Evolutionary conservation across 1,140 invertebrate genomes (phyloP).

Genomic region (Mamestra configurata): DNA sequence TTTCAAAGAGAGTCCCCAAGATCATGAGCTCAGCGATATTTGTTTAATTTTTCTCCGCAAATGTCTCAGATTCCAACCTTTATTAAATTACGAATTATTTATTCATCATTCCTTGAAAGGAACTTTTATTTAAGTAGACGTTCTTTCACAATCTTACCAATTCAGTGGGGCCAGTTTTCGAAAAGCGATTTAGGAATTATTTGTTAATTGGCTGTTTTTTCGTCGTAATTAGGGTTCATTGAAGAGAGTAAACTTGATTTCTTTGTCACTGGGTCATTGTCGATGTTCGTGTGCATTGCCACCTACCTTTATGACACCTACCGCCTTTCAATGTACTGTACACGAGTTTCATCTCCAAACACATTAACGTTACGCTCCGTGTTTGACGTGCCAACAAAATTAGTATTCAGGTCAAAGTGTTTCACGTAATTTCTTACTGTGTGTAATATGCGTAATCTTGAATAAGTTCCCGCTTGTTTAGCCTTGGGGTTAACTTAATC

Average conservation of each 20-base stretch:
- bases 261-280: conserved; percentile 24
- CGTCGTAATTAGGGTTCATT: not conserved
- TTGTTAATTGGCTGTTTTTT: conserved; percentile 7
- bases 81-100: conserved; percentile 11
- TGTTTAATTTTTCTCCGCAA: too few relatives aligned
- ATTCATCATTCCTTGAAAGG: not conserved
- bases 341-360: conserved; percentile 35
- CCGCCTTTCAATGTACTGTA: not conserved
- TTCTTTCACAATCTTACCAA: not conserved
- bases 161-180: not conserved
- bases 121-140: conserved; percentile 1
- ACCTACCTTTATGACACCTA: not conserved
- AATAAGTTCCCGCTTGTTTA: conserved; percentile 19
- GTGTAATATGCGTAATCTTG: conserved; percentile 30
- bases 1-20: too few relatives aligned
- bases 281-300: too few relatives aligned
- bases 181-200: not conserved
- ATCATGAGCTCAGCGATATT: not conserved
- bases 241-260: conserved; percentile 5
- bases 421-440: conserved; percentile 39
- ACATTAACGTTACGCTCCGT: conserved; percentile 33
- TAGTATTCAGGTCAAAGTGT: conserved; percentile 30
- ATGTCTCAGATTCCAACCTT: not conserved
- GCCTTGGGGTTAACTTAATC: conserved; percentile 23
- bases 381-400: conserved; percentile 19